Evolutionary conservation across 1,140 invertebrate genomes (phyloP).

Genomic region (Drosophila pandora): DNA sequence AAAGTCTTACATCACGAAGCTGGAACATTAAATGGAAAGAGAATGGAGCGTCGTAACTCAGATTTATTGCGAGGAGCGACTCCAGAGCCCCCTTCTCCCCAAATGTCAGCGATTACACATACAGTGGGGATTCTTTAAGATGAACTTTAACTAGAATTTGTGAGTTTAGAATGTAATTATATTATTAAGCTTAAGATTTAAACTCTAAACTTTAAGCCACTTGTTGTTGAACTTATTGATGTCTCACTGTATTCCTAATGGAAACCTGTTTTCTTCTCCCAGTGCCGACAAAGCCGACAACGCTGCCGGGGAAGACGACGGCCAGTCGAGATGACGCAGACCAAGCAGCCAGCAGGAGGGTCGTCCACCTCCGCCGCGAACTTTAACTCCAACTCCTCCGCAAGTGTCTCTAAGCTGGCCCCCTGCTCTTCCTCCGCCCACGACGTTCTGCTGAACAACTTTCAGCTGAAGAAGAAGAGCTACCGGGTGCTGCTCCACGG

Average conservation of each 20-base stretch:
- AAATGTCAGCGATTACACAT: background rate
- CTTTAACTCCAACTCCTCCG: conserved; percentile 9
- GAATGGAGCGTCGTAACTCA: conserved; percentile 37
- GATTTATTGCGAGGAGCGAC: conserved; percentile 39
- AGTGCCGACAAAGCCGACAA: conserved; percentile 53
- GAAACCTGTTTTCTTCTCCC: conserved; percentile 61
- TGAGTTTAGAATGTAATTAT: too few species aligned
- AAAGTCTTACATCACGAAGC: conserved; percentile 11
- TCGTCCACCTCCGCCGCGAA: conserved; percentile 31
- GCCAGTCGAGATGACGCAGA: conserved; percentile 54
- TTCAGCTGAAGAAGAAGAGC: conserved; percentile 87
- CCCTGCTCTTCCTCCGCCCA: conserved; percentile 23
- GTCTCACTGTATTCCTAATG: conserved; percentile 48
- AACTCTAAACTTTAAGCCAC: background rate
- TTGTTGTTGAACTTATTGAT: background rate
- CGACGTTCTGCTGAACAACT: conserved; percentile 86
- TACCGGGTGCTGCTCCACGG: conserved; percentile 88
- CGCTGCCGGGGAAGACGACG: conserved; percentile 58
- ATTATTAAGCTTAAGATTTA: background rate
- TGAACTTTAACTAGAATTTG: background rate
- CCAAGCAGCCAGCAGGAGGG: conserved; percentile 45
- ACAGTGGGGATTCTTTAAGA: background rate
- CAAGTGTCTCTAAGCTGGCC: conserved; percentile 11
- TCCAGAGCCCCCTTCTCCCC: conserved; percentile 1
- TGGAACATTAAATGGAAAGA: conserved; percentile 30